phyloP scores from a whole-genome alignment of 2,113 vertebrate species.

The Recurvirostra avosetta region DNA sequence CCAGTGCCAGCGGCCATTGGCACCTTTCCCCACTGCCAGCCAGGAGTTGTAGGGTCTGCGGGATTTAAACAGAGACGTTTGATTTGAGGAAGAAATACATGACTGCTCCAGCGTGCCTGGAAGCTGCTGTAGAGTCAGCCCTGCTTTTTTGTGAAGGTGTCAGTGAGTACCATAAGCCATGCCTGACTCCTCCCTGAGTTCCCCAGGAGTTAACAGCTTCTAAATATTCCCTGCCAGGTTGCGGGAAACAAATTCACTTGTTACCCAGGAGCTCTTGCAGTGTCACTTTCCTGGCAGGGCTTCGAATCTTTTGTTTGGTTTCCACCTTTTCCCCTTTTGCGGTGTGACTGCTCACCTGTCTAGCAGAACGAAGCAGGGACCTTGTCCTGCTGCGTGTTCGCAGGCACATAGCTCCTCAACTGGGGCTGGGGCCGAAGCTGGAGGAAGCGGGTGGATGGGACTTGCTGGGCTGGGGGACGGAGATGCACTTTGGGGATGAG shows the following conservation, averaged over 20 bases:
- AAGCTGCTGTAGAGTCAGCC: background rate
- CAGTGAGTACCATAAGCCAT: background rate
- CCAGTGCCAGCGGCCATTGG: background rate
- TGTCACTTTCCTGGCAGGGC: background rate
- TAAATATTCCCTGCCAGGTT: background rate
- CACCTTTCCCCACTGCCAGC: background rate
- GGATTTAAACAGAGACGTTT: rapidly evolving
- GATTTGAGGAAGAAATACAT: background rate
- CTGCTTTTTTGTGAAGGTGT: background rate
- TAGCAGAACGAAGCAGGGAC: background rate
- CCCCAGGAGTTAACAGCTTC: background rate
- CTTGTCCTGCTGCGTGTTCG: background rate
- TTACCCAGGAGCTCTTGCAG: background rate
- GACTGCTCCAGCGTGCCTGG: background rate
- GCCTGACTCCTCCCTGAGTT: background rate
- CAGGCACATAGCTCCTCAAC: background rate
- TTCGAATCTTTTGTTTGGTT: background rate
- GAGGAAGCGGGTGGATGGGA: background rate
- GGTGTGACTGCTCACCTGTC: background rate
- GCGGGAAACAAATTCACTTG: background rate
- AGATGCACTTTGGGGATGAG: rapidly evolving
- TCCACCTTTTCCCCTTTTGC: background rate
- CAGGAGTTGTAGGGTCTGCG: background rate
- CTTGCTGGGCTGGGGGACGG: background rate
- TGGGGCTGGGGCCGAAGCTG: background rate